Evolutionary conservation across 2,888 invertebrate species (phyloP).

Genomic region (Autographa pulchrina): DNA sequence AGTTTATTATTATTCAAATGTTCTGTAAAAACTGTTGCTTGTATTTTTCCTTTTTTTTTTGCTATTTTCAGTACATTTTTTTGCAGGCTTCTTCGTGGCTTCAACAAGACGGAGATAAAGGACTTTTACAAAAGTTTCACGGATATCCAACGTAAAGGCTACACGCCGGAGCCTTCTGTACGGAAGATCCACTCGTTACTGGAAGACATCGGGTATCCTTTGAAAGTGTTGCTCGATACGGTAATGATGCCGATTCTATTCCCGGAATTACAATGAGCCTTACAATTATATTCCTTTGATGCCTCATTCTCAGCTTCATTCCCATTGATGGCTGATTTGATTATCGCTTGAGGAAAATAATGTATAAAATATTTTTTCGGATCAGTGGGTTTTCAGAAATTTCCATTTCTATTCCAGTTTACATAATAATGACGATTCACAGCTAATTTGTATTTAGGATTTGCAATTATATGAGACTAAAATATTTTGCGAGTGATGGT

Average conservation of each 20-base stretch:
- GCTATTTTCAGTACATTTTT: not conserved
- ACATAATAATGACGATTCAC: no score
- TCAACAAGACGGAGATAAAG: slow-evolving; percentile 64
- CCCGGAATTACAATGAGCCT: not conserved
- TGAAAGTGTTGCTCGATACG: slow-evolving; percentile 64
- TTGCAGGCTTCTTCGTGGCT: slow-evolving; percentile 75
- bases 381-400: not conserved
- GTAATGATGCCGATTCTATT: slow-evolving; percentile 54
- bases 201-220: slow-evolving; percentile 72
- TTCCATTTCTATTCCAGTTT: not conserved
- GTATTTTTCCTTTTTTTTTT: not conserved
- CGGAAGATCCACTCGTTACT: slow-evolving; percentile 76
- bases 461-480: no score
- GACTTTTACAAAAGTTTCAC: slow-evolving; percentile 76
- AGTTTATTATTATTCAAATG: not conserved
- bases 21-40: not conserved
- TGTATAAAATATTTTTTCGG: not conserved
- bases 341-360: slow-evolving; percentile 2
- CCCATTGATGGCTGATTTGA: not conserved
- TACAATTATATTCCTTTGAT: not conserved
- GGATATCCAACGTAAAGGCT: slow-evolving; percentile 59
- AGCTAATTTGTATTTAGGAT: no score
- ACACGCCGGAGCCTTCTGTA: slow-evolving; percentile 61
- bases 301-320: not conserved
- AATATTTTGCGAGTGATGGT: no score